Percentiles rank a stretch among this genome's conserved stretches.
phyloP scores from a whole-genome alignment of 2,888 invertebrate genomes.

The Caenorhabditis sp. region DNA sequence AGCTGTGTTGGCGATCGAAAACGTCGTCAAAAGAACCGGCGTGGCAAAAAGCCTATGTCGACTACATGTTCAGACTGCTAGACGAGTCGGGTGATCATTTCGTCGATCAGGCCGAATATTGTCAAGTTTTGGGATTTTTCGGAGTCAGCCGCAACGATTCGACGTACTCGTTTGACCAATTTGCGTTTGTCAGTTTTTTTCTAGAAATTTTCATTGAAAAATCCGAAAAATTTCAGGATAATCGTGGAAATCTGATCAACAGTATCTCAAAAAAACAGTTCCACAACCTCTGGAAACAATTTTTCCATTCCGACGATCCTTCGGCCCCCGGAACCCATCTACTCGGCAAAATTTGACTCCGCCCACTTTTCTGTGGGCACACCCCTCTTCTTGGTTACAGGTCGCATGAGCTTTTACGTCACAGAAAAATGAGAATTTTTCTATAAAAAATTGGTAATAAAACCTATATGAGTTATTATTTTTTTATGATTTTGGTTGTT shows the following conservation, averaged over 20 bases:
- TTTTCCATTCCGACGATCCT: constrained; percentile 38
- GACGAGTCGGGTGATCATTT: constrained; percentile 53
- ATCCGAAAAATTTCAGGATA: constrained; percentile 7
- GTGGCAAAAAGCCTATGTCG: constrained; percentile 49
- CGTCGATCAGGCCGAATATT: constrained; percentile 50
- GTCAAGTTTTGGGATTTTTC: constrained; percentile 50
- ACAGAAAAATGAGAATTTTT: no score
- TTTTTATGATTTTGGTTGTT: no score
- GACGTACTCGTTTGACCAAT: constrained; percentile 43
- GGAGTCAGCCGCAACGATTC: constrained; percentile 35
- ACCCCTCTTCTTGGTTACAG: no score
- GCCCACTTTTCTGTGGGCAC: no score
- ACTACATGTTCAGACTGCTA: constrained; percentile 49
- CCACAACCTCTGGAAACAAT: constrained; percentile 37
- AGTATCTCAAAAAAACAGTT: constrained; percentile 36
- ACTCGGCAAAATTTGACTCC: constrained; percentile 25
- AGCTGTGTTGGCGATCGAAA: constrained; percentile 36
- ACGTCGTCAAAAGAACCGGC: constrained; percentile 28
- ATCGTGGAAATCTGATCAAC: constrained; percentile 33
- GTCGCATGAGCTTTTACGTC: no score
- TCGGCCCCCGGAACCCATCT: constrained; percentile 29
- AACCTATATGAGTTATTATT: no score
- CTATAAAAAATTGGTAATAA: no score
- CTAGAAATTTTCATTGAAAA: background rate
- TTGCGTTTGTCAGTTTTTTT: constrained; percentile 33